These are phyloP conservation scores for Eupleurogrammus muticus DNA, from an alignment of 2,797 vertebrate species.

Conservation along the genomic window DNA sequence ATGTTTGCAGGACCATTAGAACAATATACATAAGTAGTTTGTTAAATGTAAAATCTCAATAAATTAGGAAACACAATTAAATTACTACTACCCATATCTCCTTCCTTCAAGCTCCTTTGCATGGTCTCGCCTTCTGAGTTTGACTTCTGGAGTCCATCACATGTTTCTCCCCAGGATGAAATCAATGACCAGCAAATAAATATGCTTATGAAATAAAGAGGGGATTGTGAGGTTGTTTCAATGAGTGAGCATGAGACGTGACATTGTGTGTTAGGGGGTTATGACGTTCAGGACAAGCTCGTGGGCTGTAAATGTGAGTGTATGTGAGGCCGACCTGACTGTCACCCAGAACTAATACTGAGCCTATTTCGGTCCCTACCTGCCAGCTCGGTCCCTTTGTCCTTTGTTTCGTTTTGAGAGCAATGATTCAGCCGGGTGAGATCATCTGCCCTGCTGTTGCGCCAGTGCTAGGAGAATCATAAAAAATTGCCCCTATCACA, in stretches of 20 bases:
- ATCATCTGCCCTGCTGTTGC: slow-evolving; percentile 35
- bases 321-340: neutral
- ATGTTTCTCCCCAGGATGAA: slow-evolving; percentile 29
- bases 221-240: neutral
- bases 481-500: slow-evolving; percentile 22
- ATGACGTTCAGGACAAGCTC: slow-evolving; percentile 7
- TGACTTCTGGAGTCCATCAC: slow-evolving; percentile 24
- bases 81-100: no score
- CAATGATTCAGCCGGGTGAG: slow-evolving; percentile 10
- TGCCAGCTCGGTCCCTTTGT: slow-evolving; percentile 21
- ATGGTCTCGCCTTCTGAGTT: neutral
- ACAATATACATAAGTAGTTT: no score
- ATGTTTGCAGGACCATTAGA: no score
- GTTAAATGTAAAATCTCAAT: no score
- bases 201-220: slow-evolving; percentile 25
- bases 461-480: slow-evolving; percentile 12
- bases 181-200: slow-evolving; percentile 31
- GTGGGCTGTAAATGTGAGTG: neutral
- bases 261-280: slow-evolving; percentile 6
- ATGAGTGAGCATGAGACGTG: slow-evolving; percentile 4
- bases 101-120: neutral
- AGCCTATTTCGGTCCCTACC: slow-evolving; percentile 22
- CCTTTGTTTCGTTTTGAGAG: slow-evolving; percentile 5
- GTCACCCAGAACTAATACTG: slow-evolving; percentile 11
- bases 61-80: no score